phyloP scores from a whole-genome alignment of 2,113 vertebrate species.

The Sprattus sprattus region DNA sequence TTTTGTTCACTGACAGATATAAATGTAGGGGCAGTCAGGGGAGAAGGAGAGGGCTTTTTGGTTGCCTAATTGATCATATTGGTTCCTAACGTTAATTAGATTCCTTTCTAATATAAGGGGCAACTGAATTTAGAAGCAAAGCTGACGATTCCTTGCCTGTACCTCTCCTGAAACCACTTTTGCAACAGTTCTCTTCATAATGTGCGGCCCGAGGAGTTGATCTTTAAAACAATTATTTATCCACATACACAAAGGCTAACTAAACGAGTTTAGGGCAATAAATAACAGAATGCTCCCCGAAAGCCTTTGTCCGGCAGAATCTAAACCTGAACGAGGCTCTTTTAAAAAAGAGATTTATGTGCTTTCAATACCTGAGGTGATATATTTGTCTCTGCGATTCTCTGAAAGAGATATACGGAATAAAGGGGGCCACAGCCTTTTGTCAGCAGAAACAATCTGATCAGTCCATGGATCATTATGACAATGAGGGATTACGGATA shows the following conservation, averaged over 20 bases:
- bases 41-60: not conserved
- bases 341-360: conserved; percentile 71
- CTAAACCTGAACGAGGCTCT: conserved; percentile 61
- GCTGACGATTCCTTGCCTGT: not conserved
- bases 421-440: conserved; percentile 65
- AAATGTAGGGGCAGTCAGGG: not conserved
- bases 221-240: conserved; percentile 69
- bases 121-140: conserved; percentile 13
- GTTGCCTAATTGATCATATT: not conserved
- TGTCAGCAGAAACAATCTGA: conserved; percentile 70
- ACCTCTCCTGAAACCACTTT: conserved; percentile 5
- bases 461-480: conserved; percentile 72
- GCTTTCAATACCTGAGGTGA: conserved; percentile 68
- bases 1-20: conserved; percentile 10
- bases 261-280: conserved; percentile 58
- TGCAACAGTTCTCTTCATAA: conserved; percentile 45
- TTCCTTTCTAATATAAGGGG: conserved; percentile 21
- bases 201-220: conserved; percentile 40
- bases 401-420: conserved; percentile 73
- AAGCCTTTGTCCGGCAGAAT: conserved; percentile 62
- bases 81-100: not conserved
- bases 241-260: conserved; percentile 57
- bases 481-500: conserved; percentile 65
- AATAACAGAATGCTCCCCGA: conserved; percentile 58
- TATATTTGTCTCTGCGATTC: conserved; percentile 66